Conservation (phyloP, 2,113 vertebrate species). For the Apodemus speciosus region DNA sequence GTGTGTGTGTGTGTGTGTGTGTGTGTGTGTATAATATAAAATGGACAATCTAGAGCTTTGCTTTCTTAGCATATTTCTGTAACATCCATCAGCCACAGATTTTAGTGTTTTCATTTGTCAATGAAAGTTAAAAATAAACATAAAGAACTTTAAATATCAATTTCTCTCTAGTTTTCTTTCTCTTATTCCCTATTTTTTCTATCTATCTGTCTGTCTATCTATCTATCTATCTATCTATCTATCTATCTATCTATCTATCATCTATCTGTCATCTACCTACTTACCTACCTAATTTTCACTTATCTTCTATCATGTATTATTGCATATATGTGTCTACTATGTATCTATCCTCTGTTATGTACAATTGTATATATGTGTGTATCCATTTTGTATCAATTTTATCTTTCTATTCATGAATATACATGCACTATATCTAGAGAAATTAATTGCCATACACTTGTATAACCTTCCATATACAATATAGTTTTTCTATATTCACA, state of each 20-base stretch:
- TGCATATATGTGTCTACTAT: too few species aligned
- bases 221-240: neutral
- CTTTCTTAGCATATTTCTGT: neutral
- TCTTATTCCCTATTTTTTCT: neutral
- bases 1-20: too few species aligned
- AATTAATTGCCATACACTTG: neutral
- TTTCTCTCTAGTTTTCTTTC: neutral
- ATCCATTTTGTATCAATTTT: neutral
- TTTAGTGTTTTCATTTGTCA: constrained; percentile 59
- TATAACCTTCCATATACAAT: neutral
- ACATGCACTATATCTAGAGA: neutral
- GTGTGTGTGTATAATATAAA: constrained; percentile 61
- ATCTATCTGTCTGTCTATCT: neutral
- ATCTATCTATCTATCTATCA: neutral
- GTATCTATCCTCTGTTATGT: too few species aligned
- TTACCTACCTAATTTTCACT: neutral
- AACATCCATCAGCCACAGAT: neutral
- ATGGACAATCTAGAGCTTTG: constrained; percentile 53
- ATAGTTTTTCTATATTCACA: neutral
- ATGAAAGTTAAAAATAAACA: neutral
- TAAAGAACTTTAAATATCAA: neutral
- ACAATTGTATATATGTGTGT: neutral
- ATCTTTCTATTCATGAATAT: neutral
- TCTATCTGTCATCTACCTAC: neutral
- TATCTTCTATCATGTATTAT: neutral